Evolutionary conservation across 1,140 invertebrate species (phyloP).

Genomic region (Drosophila chauvacae): DNA sequence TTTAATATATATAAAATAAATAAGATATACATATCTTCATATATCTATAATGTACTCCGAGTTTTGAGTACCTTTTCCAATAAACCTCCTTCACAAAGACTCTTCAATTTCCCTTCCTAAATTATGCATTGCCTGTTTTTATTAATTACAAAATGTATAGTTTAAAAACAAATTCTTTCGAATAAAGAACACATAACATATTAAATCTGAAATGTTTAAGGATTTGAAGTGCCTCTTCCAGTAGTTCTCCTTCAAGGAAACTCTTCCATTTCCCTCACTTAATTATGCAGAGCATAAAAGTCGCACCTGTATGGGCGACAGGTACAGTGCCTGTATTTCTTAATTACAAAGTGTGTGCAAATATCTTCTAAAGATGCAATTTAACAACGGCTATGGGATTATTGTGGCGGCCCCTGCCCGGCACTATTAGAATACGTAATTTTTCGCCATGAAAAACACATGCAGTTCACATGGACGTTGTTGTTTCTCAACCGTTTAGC

Average conservation of each 20-base stretch:
- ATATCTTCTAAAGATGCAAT: not conserved
- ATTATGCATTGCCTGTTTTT: not conserved
- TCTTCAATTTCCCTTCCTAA: not conserved
- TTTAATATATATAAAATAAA: too few species aligned
- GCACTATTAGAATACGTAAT: constrained; percentile 31
- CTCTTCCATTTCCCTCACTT: not conserved
- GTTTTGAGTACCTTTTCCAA: too few species aligned
- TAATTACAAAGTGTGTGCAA: not conserved
- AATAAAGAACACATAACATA: too few species aligned
- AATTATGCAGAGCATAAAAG: not conserved
- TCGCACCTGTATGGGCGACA: not conserved
- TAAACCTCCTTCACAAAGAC: not conserved
- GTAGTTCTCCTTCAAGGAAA: not conserved
- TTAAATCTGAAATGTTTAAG: not conserved
- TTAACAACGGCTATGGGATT: not conserved
- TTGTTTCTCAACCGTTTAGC: constrained; percentile 42
- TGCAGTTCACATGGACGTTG: constrained; percentile 17
- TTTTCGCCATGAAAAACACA: constrained; percentile 39
- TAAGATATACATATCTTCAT: too few species aligned
- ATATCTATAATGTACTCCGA: too few species aligned
- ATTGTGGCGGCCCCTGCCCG: not conserved
- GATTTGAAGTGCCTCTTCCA: not conserved
- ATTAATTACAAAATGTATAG: too few species aligned
- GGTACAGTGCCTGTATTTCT: not conserved
- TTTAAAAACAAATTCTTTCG: too few species aligned